Conservation (phyloP, 2,113 vertebrate genomes). For the Formicarius rufipectus region DNA sequence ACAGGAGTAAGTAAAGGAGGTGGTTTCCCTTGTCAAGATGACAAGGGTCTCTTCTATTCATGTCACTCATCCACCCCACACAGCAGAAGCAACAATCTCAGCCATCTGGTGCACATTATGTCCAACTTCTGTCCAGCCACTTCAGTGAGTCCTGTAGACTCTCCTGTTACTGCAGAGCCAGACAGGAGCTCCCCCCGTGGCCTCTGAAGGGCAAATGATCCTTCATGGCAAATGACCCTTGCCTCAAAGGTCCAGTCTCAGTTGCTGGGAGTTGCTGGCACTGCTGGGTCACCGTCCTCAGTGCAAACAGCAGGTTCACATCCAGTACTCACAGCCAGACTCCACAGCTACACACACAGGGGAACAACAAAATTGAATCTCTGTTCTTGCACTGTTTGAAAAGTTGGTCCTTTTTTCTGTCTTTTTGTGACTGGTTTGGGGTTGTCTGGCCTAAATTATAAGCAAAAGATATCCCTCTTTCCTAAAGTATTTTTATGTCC, state of each 20-base stretch:
- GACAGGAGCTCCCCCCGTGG: accelerated
- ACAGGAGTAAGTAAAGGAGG: not conserved
- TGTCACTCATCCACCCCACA: not conserved
- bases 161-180: not conserved
- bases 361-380: not conserved
- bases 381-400: not conserved
- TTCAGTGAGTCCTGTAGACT: not conserved
- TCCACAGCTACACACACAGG: not conserved
- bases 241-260: not conserved
- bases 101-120: not conserved
- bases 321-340: not conserved
- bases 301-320: not conserved
- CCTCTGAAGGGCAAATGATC: not conserved
- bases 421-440: not conserved
- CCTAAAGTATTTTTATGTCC: not conserved
- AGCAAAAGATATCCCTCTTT: not conserved
- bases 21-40: not conserved
- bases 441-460: not conserved
- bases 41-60: not conserved
- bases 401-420: not conserved
- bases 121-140: not conserved
- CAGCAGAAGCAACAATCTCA: not conserved
- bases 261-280: not conserved
- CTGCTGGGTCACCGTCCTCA: not conserved
- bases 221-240: not conserved